Conservation (phyloP, 2,888 invertebrate species). For the Augiades crinisus region DNA sequence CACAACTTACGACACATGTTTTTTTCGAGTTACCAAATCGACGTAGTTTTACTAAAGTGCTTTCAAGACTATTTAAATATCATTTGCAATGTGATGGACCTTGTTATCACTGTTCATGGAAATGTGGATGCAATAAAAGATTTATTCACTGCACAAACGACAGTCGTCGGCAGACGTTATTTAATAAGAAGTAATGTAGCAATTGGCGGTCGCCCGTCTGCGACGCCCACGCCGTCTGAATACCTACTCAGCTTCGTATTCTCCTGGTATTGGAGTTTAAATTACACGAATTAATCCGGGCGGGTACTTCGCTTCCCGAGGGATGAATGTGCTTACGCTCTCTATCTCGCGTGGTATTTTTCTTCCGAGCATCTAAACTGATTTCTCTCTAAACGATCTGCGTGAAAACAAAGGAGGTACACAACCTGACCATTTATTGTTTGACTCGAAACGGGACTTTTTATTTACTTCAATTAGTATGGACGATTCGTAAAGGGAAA, state of each 20-base stretch:
- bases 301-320: constrained; percentile 50
- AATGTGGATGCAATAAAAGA: constrained; percentile 20
- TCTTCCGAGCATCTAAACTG: constrained; percentile 28
- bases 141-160: constrained; percentile 12
- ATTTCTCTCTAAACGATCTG: constrained; percentile 19
- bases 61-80: constrained; percentile 4
- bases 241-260: constrained; percentile 59
- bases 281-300: constrained; percentile 71
- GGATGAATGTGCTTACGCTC: constrained; percentile 49
- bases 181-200: constrained; percentile 6
- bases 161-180: constrained; percentile 9
- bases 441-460: no score
- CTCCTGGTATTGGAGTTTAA: constrained; percentile 69
- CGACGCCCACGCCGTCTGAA: constrained; percentile 40
- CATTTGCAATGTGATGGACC: constrained; percentile 11
- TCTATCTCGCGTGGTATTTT: constrained; percentile 43
- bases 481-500: no score
- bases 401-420: constrained; percentile 16
- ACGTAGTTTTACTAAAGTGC: background rate
- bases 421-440: no score
- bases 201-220: constrained; percentile 34
- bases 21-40: background rate
- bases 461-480: no score
- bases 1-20: no score
- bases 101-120: constrained; percentile 1